Conservation (phyloP, 2,888 invertebrate genomes). For the Rotaria sp. region DNA sequence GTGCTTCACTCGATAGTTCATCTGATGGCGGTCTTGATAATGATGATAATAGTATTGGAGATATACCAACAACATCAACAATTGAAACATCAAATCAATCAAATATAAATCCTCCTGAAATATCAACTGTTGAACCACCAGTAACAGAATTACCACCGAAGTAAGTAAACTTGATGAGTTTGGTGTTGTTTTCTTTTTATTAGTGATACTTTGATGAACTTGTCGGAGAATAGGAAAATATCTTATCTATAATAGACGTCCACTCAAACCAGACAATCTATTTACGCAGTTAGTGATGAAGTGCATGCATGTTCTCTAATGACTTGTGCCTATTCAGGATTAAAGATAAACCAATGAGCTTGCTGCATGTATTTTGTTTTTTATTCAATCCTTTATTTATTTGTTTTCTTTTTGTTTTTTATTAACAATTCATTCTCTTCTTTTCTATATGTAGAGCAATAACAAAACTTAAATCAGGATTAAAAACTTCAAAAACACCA, state of each 20-base stretch:
- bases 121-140: background rate
- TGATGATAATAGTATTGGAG: constrained; percentile 9
- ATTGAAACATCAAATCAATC: background rate
- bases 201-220: background rate
- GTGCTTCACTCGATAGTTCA: background rate
- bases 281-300: background rate
- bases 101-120: background rate
- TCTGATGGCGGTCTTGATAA: background rate
- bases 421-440: background rate
- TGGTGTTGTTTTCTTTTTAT: background rate
- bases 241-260: background rate
- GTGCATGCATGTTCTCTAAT: background rate
- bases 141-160: background rate
- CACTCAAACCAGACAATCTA: too few relatives aligned
- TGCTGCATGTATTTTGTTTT: background rate
- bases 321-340: background rate
- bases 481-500: background rate
- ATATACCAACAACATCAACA: background rate
- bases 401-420: background rate
- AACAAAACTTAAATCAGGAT: background rate
- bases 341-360: background rate
- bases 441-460: background rate
- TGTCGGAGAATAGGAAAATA: background rate
- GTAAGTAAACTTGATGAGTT: background rate
- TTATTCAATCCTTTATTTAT: background rate